phyloP scores from a whole-genome alignment of 2,797 vertebrate genomes.

The Hozukius guyotensis region DNA sequence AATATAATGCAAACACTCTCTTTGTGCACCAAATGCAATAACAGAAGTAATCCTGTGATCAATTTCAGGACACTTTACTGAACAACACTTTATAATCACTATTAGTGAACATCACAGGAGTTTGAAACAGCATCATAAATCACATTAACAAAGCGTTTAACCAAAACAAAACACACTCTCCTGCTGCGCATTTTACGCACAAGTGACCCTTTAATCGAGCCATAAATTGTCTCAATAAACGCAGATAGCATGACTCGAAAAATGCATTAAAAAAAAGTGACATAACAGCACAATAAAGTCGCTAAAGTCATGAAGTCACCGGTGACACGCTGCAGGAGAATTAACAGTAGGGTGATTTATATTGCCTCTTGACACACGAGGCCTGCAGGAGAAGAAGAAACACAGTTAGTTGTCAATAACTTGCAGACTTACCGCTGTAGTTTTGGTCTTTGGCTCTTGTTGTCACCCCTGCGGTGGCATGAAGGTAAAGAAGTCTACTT shows the following conservation, averaged over 20 bases:
- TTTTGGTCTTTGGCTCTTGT: neutral
- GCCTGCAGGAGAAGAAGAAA: neutral
- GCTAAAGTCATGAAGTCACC: neutral
- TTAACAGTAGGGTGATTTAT: neutral
- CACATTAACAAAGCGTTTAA: neutral
- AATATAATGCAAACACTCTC: neutral
- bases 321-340: neutral
- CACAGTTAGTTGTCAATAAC: neutral
- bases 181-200: conserved; percentile 52
- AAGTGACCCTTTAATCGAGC: neutral
- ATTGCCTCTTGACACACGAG: neutral
- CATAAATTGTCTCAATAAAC: neutral
- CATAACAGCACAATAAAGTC: neutral
- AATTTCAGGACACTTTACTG: neutral
- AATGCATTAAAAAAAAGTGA: neutral
- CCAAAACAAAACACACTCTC: conserved; percentile 14
- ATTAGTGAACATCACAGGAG: neutral
- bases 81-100: neutral
- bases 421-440: conserved; percentile 34
- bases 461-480: conserved; percentile 27
- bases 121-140: neutral
- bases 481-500: conserved; percentile 43
- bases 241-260: neutral
- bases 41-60: neutral
- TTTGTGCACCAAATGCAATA: neutral